phyloP scores from a whole-genome alignment of 2,113 vertebrate species.

The Syngnathoides biaculeatus region DNA sequence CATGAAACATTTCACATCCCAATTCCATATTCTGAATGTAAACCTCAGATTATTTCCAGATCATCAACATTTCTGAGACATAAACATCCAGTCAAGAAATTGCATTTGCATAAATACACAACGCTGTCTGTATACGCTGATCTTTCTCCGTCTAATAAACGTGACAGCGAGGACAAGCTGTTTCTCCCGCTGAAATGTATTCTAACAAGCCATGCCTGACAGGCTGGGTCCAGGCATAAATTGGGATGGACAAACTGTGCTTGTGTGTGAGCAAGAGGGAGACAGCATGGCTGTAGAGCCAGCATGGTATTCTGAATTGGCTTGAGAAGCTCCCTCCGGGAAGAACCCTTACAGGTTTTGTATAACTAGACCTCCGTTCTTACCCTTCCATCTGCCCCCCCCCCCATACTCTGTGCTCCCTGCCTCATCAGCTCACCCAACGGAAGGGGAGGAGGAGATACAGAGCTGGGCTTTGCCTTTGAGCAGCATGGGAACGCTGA shows the following conservation, averaged over 20 bases:
- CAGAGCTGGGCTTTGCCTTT: conserved; percentile 16
- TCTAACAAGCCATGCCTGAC: conserved; percentile 47
- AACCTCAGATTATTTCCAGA: too few species aligned
- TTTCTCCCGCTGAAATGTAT: conserved; percentile 63
- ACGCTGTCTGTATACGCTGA: conserved; percentile 1
- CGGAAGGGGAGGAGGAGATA: background rate
- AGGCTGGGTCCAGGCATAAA: conserved; percentile 36
- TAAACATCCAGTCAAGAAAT: conserved; percentile 2
- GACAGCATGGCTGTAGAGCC: conserved; percentile 29
- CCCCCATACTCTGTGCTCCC: conserved; percentile 17
- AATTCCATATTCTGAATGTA: too few species aligned
- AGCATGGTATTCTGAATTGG: conserved; percentile 26
- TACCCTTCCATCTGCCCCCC: conserved; percentile 1
- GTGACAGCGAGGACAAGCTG: conserved; percentile 63
- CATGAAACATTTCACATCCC: too few species aligned
- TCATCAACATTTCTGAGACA: too few species aligned
- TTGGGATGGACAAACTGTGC: conserved; percentile 41
- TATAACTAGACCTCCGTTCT: conserved; percentile 46
- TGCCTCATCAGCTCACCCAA: conserved; percentile 34
- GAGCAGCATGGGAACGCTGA: conserved; percentile 46
- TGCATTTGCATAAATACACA: background rate
- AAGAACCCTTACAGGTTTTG: conserved; percentile 22
- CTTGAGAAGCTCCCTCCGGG: conserved; percentile 29
- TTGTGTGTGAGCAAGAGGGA: conserved; percentile 13
- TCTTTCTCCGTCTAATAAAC: conserved; percentile 35